phyloP scores from a whole-genome alignment of 2,113 vertebrate species.

The Nothocercus julius region DNA sequence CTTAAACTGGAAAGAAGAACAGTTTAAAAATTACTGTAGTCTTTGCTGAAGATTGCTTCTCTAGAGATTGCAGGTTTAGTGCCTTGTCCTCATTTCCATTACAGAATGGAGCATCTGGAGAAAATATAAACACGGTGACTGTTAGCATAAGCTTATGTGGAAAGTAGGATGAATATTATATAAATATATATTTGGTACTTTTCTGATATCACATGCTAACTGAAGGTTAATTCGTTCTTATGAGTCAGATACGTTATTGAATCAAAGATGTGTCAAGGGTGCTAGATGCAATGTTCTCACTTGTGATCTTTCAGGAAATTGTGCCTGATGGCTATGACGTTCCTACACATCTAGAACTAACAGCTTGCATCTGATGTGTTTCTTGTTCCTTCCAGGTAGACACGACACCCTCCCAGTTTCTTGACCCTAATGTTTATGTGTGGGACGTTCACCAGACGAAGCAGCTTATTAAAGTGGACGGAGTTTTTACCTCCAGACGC shows the following conservation, averaged over 20 bases:
- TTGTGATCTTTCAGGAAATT: background rate
- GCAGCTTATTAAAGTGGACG: slow-evolving; percentile 84
- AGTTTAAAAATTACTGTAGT: background rate
- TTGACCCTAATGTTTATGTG: slow-evolving; percentile 88
- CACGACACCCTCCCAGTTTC: slow-evolving; percentile 87
- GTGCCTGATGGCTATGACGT: background rate
- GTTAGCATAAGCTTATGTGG: background rate
- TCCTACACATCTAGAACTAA: background rate
- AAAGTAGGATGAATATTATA: background rate
- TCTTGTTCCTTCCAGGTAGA: slow-evolving; percentile 82
- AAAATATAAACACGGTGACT: background rate
- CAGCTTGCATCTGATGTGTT: background rate
- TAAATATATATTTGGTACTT: background rate
- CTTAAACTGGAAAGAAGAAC: slow-evolving; percentile 9
- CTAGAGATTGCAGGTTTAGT: background rate
- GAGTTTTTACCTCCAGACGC: slow-evolving; percentile 67
- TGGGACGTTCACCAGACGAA: slow-evolving; percentile 91
- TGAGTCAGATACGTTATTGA: background rate
- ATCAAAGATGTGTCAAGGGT: background rate
- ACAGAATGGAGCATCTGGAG: background rate
- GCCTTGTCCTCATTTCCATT: background rate
- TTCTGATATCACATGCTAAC: background rate
- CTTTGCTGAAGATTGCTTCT: background rate
- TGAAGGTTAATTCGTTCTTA: background rate
- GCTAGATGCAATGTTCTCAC: background rate